A percentile compares a stretch with the other conserved stretches of the same genome.
These are phyloP conservation scores for Anhinga anhinga DNA, from an alignment of 2,113 vertebrate genomes.

Conservation along the genomic window DNA sequence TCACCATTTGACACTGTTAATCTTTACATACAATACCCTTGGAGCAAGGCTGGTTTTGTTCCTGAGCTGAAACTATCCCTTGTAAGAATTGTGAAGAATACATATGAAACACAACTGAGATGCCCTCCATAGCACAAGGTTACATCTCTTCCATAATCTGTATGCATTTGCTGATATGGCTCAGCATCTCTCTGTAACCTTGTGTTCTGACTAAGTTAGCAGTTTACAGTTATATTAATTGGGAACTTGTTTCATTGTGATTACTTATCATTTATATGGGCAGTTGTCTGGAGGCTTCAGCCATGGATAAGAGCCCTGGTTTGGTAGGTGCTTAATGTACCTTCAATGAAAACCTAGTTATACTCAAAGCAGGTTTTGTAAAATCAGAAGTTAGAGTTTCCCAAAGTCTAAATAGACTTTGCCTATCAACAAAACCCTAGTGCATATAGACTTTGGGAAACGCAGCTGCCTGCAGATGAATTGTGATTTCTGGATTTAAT, in stretches of 20 bases:
- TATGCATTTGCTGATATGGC: background rate
- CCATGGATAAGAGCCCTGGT: background rate
- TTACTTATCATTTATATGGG: background rate
- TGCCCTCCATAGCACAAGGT: background rate
- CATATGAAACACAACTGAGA: background rate
- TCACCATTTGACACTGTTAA: slow-evolving; percentile 63
- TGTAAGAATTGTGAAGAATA: slow-evolving; percentile 46
- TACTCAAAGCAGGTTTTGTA: background rate
- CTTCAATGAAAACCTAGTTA: background rate
- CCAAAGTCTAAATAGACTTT: background rate
- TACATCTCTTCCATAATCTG: background rate
- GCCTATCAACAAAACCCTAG: background rate
- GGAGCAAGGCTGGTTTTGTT: slow-evolving; percentile 55
- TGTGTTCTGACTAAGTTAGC: background rate
- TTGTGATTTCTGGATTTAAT: background rate
- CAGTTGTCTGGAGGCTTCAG: background rate
- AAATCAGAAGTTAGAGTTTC: background rate
- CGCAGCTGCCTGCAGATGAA: background rate
- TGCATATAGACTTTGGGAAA: background rate
- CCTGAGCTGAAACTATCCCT: slow-evolving; percentile 35
- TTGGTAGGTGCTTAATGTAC: background rate
- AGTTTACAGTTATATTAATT: background rate
- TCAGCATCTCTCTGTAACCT: background rate
- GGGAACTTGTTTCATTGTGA: background rate
- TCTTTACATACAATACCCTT: slow-evolving; percentile 64